Evolutionary conservation across 2,113 vertebrate species (phyloP).

Genomic region (Cavia porcellus): DNA sequence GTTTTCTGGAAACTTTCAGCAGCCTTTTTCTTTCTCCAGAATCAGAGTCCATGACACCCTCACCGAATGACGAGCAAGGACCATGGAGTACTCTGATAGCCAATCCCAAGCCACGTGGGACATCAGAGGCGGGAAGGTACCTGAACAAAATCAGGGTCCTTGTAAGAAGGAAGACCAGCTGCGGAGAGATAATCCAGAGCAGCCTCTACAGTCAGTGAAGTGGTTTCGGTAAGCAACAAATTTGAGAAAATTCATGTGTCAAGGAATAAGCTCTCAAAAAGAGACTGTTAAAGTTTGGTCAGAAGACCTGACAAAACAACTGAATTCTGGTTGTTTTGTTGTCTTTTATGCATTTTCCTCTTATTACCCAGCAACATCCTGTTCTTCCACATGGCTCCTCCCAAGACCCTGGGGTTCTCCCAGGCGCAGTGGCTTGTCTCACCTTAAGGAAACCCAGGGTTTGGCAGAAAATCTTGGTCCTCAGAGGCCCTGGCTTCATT

Average conservation of each 20-base stretch:
- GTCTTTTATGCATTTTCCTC: neutral
- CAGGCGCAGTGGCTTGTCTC: neutral
- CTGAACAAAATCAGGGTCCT: neutral
- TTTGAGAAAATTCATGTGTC: neutral
- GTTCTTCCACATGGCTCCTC: neutral
- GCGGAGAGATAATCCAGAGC: neutral
- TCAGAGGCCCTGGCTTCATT: neutral
- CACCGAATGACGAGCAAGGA: neutral
- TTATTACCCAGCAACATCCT: neutral
- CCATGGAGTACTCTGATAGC: neutral
- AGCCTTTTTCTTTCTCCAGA: conserved; percentile 24
- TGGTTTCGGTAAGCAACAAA: neutral
- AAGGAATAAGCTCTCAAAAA: neutral
- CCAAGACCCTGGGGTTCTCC: neutral
- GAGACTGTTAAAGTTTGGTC: neutral
- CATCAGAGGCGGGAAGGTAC: neutral
- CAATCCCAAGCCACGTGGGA: neutral
- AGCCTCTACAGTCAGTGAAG: neutral
- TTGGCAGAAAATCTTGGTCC: neutral
- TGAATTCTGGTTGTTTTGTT: neutral
- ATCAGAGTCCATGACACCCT: neutral
- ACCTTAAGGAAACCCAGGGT: neutral
- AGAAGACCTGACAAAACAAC: neutral
- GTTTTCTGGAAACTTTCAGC: neutral
- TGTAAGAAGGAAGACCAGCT: neutral